Percentiles rank a stretch among this genome's conserved stretches.
phyloP scores from a whole-genome alignment of 2,888 invertebrate genomes.

The Dexiosoma caninum region DNA sequence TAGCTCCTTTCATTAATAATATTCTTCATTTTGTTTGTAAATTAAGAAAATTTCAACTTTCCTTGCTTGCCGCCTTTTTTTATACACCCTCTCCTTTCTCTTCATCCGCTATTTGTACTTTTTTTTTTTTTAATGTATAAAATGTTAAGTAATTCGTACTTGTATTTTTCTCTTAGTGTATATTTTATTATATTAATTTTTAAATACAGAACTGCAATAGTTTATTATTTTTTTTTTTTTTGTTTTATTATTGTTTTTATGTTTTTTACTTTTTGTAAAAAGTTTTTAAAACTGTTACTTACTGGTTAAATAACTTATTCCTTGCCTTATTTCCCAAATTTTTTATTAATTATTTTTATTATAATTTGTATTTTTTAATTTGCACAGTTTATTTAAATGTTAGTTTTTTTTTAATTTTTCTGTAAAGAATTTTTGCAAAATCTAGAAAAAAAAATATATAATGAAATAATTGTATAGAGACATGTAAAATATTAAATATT shows the following conservation, averaged over 20 bases:
- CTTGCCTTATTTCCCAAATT: neutral
- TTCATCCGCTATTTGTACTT: neutral
- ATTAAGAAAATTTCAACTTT: slow-evolving; percentile 53
- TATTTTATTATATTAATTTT: slow-evolving; percentile 51
- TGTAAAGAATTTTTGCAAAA: slow-evolving; percentile 39
- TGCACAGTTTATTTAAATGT: slow-evolving; percentile 58
- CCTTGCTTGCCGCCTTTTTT: neutral
- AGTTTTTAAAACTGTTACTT: slow-evolving; percentile 34
- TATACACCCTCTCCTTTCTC: neutral
- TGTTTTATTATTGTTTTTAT: slow-evolving; percentile 36
- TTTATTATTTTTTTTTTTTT: slow-evolving; percentile 39
- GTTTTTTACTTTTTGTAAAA: slow-evolving; percentile 53
- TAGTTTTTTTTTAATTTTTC: slow-evolving; percentile 54
- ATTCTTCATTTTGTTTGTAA: slow-evolving; percentile 62
- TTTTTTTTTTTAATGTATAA: slow-evolving; percentile 8
- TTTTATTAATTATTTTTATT: slow-evolving; percentile 10
- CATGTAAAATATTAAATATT: slow-evolving; percentile 67
- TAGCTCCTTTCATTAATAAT: slow-evolving; percentile 20
- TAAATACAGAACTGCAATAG: slow-evolving; percentile 63
- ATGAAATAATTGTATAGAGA: slow-evolving; percentile 56
- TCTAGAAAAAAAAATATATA: neutral
- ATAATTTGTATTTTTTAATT: slow-evolving; percentile 11
- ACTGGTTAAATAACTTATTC: slow-evolving; percentile 6
- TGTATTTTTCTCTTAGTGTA: slow-evolving; percentile 52
- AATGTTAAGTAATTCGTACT: slow-evolving; percentile 42